A percentile compares a stretch with the other conserved stretches of the same genome.
Conservation (phyloP, 2,113 vertebrate species). For the Cyanistes caeruleus region DNA sequence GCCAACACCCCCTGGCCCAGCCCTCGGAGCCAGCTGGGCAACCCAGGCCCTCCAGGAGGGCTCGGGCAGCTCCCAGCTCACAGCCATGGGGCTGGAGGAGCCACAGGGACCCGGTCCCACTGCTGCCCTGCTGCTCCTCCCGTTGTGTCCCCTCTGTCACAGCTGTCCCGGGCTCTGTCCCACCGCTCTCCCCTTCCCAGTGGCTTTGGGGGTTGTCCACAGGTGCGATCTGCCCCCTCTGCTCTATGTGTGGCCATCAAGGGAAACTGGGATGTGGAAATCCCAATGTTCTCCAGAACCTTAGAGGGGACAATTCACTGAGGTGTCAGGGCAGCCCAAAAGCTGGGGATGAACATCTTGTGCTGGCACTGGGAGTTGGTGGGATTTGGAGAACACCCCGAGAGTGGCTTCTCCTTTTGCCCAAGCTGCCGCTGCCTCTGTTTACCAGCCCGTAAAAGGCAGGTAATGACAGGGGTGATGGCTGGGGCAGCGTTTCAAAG, state of each 20-base stretch:
- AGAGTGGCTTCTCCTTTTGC: background rate
- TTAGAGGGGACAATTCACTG: accelerated
- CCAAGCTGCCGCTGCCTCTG: background rate
- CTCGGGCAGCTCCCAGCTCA: accelerated
- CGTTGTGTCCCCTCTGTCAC: background rate
- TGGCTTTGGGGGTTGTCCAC: accelerated
- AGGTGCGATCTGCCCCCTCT: too few species aligned
- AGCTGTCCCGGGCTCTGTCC: background rate
- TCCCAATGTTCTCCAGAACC: background rate
- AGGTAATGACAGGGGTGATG: background rate
- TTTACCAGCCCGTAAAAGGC: background rate
- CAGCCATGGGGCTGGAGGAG: background rate
- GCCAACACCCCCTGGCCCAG: background rate
- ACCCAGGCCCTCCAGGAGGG: too few species aligned
- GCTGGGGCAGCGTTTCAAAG: background rate
- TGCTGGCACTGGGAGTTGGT: background rate
- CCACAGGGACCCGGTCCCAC: too few species aligned
- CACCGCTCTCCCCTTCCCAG: background rate
- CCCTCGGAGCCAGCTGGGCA: accelerated
- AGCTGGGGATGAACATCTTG: background rate
- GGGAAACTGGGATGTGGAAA: background rate
- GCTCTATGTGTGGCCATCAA: background rate
- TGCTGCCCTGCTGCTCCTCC: background rate
- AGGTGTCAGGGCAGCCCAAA: background rate
- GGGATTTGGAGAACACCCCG: background rate